Base-by-base conservation (phyloP, 2,113 vertebrate genomes). In the Nerophis ophidion region DNA sequence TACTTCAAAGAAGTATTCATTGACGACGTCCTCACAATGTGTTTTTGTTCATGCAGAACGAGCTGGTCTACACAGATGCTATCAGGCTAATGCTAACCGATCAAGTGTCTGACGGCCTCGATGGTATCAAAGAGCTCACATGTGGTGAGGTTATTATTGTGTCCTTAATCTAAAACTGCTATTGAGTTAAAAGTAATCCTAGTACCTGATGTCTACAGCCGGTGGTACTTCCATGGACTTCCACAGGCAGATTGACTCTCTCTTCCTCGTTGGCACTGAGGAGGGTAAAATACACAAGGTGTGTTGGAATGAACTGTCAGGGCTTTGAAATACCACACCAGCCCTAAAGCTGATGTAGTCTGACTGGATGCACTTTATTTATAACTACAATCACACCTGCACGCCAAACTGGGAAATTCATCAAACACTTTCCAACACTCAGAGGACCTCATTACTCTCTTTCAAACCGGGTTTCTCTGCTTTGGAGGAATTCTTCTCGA, bases 251-350 rank as follows among this genome's bases (percentile, higher is more conserved):
- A 94, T 93, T 6, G 91, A 96, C 83, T 88, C 93, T 76, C 77
- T 98, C 71, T 98, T 94, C 83, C 87, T 98, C 0, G 90, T 98
- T 76, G 97, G 94, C 66, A 98, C 96, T 2, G 92, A 94, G 70
- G 93, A 94, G n/a, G 97, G 96, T 4, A 96, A 93, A 82, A 96
- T 99, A 83, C 92, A 97, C 83, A 98, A 97, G 93, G 97, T 98
- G 84, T 87, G 90, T 62, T n/a, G 60, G 15, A 57, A 57, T 78
- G 64, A 74, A 42, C 58, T 70, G 66, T 71, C 78, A 74, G 26
- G 5, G 14, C 40, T 66, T 38, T 15, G 59, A 59, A 70, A 61
- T 47, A 49, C 56, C 70, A 36, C 74, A 56, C 35, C 45, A 42
- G 45, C 56, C 46, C 34, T 45, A 9, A 51, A 60, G 35, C 42